phyloP scores from a whole-genome alignment of 2,113 vertebrate genomes.

The Hymenochirus boettgeri region DNA sequence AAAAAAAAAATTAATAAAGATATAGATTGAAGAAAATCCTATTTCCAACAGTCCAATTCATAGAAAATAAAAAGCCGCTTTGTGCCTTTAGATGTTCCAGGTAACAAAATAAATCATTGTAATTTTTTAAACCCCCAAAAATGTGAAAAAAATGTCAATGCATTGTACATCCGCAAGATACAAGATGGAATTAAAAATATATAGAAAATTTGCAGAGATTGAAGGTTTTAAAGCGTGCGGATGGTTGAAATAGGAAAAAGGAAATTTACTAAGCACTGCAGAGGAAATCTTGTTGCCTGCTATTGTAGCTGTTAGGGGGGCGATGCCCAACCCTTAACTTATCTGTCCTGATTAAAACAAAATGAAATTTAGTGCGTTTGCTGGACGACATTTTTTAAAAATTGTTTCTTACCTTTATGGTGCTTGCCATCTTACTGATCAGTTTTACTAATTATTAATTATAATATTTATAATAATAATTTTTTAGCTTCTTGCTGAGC shows the following conservation, averaged over 20 bases:
- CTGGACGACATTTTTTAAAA: too few relatives aligned
- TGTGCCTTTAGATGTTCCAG: too few relatives aligned
- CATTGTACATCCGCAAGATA: constrained; percentile 54
- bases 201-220: constrained; percentile 67
- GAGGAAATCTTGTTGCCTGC: constrained; percentile 86
- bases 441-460: constrained; percentile 77
- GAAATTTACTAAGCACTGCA: constrained; percentile 84
- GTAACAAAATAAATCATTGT: too few relatives aligned
- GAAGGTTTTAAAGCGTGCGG: constrained; percentile 78
- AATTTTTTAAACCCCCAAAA: too few relatives aligned
- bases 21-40: too few relatives aligned
- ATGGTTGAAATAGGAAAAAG: constrained; percentile 85
- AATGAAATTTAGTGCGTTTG: background rate
- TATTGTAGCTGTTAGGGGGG: constrained; percentile 76
- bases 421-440: constrained; percentile 81
- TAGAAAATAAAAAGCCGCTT: too few relatives aligned
- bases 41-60: too few relatives aligned
- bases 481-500: constrained; percentile 77
- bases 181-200: constrained; percentile 69
- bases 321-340: constrained; percentile 76
- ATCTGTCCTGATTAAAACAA: constrained; percentile 64
- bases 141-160: background rate
- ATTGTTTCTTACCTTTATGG: constrained; percentile 86
- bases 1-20: too few relatives aligned
- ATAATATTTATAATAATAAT: constrained; percentile 73